Base-by-base conservation (phyloP, 1,140 invertebrate genomes). In the Parapsyche elsis region DNA sequence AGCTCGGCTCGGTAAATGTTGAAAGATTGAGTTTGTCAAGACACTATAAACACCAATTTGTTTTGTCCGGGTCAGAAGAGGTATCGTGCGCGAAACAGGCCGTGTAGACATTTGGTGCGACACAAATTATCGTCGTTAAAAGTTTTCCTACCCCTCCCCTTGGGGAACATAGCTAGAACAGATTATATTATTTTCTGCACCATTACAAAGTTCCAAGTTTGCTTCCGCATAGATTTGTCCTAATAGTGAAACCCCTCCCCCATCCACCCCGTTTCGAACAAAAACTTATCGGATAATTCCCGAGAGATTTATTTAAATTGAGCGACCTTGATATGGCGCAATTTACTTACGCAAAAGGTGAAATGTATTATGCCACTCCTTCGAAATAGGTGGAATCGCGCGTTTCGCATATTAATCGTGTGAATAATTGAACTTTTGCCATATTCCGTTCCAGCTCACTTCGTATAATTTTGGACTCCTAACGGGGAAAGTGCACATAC, bases 71-170 rank as follows among this genome's bases (percentile, higher is more conserved):
- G 16, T 0, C 16, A 61, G 57, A 16, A 61, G n/a, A n/a, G n/a
- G 49, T n/a, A 53, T 19, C 7, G 57, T 38, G 30, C 7, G 1
- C 30, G 7, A 7, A 38, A 7, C 30, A 1, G 30, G 30, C 30
- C 30, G 30, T 7, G 1, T 38, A 38, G 30, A 38, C 30, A 38
- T 38, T 38, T 7, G 30, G 30, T 5, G 16, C 21, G 21, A 21
- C 57, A 61, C 57, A 61, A 61, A 61, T 61, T 61, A 61, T 61
- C 57, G 57, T 19, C 57, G 57, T 61, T 61, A 61, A 61, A 61
- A 61, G 57, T 61, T 61, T 21, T 9, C 53, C 57, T 16, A 21
- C n/a, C 57, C 21, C 57, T 38, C n/a, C n/a, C n/a, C n/a, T n/a
- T n/a, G n/a, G 30, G 1, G 30, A 38, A 7, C 5, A 21, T 19